Evolutionary conservation across 1,140 invertebrate genomes (phyloP).

Genomic region (Oreohelix idahoensis): DNA sequence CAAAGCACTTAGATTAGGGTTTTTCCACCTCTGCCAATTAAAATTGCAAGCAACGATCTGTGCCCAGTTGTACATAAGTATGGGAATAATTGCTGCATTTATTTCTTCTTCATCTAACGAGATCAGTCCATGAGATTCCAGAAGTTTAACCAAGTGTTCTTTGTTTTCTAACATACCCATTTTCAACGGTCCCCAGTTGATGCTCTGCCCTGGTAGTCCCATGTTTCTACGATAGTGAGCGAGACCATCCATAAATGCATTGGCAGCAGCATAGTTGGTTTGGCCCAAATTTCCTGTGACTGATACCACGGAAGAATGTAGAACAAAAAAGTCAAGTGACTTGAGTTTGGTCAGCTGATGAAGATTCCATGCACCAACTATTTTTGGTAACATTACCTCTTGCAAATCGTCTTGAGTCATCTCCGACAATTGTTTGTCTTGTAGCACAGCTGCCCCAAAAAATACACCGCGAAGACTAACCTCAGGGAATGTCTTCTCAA

Average conservation of each 20-base stretch:
- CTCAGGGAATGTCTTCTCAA: slow-evolving; percentile 28
- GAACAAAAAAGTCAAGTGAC: slow-evolving; percentile 55
- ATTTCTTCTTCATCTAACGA: slow-evolving; percentile 41
- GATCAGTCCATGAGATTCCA: slow-evolving; percentile 38
- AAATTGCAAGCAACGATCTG: slow-evolving; percentile 45
- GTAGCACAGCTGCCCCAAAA: slow-evolving; percentile 55
- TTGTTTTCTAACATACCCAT: slow-evolving; percentile 48
- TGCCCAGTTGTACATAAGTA: slow-evolving; percentile 35
- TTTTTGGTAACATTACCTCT: slow-evolving; percentile 52
- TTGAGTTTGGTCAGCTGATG: slow-evolving; percentile 48
- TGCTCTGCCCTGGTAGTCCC: slow-evolving; percentile 50
- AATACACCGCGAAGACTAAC: slow-evolving; percentile 54
- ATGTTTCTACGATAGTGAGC: slow-evolving; percentile 48
- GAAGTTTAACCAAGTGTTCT: background rate
- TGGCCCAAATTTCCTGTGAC: slow-evolving; percentile 55
- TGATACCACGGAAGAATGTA: slow-evolving; percentile 56
- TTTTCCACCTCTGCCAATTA: slow-evolving; percentile 36
- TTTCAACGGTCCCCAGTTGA: slow-evolving; percentile 55
- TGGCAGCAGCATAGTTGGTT: slow-evolving; percentile 55
- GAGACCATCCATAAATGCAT: slow-evolving; percentile 55
- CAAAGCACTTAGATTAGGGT: no score
- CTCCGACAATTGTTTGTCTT: slow-evolving; percentile 44
- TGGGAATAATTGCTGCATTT: slow-evolving; percentile 30
- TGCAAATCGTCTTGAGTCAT: slow-evolving; percentile 50
- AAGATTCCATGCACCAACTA: slow-evolving; percentile 60